These are phyloP conservation scores for Eupithecia vulgata DNA, from an alignment of 2,888 invertebrate species.

Conservation along the genomic window DNA sequence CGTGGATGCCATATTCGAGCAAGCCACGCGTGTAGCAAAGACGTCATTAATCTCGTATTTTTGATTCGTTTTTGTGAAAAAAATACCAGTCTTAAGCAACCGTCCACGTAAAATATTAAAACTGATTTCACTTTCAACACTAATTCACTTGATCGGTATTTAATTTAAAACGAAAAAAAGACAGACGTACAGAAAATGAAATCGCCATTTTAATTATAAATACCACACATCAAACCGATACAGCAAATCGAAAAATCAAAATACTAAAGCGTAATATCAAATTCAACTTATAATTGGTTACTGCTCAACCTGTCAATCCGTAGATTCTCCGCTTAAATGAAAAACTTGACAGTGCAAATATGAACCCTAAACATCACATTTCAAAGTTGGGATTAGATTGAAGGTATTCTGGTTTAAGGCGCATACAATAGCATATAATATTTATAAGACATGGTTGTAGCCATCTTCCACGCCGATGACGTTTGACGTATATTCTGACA, in stretches of 20 bases:
- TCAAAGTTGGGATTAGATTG: constrained; percentile 49
- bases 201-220: constrained; percentile 82
- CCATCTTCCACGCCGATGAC: constrained; percentile 81
- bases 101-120: background rate
- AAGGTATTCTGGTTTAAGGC: constrained; percentile 54
- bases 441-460: constrained; percentile 79
- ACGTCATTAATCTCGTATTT: too few species aligned
- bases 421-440: constrained; percentile 67
- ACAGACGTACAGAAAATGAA: constrained; percentile 49
- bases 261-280: constrained; percentile 78
- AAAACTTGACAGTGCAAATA: constrained; percentile 30
- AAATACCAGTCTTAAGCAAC: too few species aligned
- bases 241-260: constrained; percentile 80
- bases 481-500: constrained; percentile 82
- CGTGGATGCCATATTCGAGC: too few species aligned
- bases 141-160: constrained; percentile 68
- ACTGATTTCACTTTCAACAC: constrained; percentile 2
- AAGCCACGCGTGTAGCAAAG: too few species aligned
- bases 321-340: constrained; percentile 51
- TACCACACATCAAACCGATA: constrained; percentile 64
- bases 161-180: constrained; percentile 59
- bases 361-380: background rate
- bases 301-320: constrained; percentile 64
- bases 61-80: too few species aligned
- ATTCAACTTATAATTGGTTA: constrained; percentile 80